phyloP scores from a whole-genome alignment of 2,113 vertebrate species.

The Myiopsitta monachus region DNA sequence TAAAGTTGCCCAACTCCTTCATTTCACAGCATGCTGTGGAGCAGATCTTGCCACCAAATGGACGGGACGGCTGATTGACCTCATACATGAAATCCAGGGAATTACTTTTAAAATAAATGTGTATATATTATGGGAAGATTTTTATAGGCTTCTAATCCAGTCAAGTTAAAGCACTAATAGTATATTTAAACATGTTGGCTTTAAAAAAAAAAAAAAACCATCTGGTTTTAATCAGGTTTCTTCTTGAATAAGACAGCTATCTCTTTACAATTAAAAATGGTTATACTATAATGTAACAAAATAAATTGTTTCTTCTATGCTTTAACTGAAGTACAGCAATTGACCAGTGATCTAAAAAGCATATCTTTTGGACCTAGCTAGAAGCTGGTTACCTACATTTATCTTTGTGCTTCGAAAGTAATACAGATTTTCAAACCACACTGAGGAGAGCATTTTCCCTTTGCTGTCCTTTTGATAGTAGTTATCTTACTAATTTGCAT shows the following conservation, averaged over 20 bases:
- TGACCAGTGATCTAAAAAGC: not conserved
- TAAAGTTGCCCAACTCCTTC: not conserved
- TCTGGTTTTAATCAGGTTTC: constrained; percentile 13
- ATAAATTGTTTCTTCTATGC: not conserved
- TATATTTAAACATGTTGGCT: constrained; percentile 57
- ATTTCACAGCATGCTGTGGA: not conserved
- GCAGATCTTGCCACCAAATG: not conserved
- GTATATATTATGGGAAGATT: not conserved
- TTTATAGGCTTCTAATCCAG: constrained; percentile 58
- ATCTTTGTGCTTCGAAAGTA: not conserved
- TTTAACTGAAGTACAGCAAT: not conserved
- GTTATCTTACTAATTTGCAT: not conserved
- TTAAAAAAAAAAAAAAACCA: not conserved
- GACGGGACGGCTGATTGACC: not conserved
- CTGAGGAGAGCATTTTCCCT: not conserved
- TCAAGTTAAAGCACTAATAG: constrained; percentile 40
- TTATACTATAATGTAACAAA: not conserved
- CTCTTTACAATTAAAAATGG: constrained; percentile 2
- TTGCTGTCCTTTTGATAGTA: not conserved
- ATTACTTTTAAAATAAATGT: not conserved
- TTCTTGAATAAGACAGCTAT: constrained; percentile 18
- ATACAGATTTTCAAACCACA: not conserved
- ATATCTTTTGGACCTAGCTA: not conserved
- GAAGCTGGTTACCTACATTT: not conserved
- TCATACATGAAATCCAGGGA: not conserved